Evolutionary conservation across 1,140 invertebrate genomes (phyloP), one percentile per base, ranked within the genome.

Genomic region (Marisa cornuarietis): DNA sequence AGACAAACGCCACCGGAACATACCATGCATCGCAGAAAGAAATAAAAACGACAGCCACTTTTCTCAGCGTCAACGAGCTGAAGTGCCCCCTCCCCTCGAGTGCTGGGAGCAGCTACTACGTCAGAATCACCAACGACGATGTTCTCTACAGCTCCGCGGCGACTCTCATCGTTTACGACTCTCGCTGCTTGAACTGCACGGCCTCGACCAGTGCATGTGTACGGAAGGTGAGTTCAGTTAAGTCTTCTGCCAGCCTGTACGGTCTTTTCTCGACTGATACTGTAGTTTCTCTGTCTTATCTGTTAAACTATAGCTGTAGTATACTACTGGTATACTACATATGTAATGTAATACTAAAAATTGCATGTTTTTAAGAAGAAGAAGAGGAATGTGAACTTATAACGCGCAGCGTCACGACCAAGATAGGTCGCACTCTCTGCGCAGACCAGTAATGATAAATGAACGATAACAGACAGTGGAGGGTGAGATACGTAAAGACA

Each of bases 11-110:
- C 42, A 78, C 81, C 63, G 81, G 81, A 7, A 80, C 81, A 7
- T 87, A 76, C 61, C 66, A n/a, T 5, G 10, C 68, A 20, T 73
- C 65, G 7, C 78, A 71, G 51, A 24, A 14, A n/a, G 49, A 74
- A 13, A 79, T 49, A 18, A 72, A n/a, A 65, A 63, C 63, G 14
- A 11, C 71, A 52, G 83, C 84, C 8, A 81, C 66, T 14, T 87
- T 82, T 80, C 77, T 83, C 26, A 84, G 80, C 42, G 82, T 85
- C 9, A 86, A 85, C 71, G 84, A 85, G 71, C 42, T 87, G 62
- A 72, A 75, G 24, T 87, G 86, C 81, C 24, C 76, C 0, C 63
- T 84, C 18, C 83, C 86, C 6, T 22, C 74, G 0, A 65, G 65
- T 10, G 13, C 42, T 14, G 65, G 62, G 0, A 81, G 82, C n/a